These are phyloP conservation scores for Asbolus verrucosus DNA, from an alignment of 1,140 invertebrate species.

Conservation along the genomic window DNA sequence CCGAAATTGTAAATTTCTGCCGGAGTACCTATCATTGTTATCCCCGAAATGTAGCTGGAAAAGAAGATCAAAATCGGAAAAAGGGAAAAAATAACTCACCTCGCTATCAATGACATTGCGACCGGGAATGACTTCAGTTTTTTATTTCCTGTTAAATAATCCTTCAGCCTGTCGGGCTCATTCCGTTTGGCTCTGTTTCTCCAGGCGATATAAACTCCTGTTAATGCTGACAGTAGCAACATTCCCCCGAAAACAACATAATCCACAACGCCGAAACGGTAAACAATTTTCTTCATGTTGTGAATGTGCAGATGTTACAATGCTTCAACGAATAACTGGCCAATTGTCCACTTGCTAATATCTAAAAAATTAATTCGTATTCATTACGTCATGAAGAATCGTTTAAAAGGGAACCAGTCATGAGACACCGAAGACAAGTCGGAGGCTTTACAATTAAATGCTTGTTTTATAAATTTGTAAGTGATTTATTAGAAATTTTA, in stretches of 20 bases:
- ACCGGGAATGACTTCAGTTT: conserved; percentile 82
- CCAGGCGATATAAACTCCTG: conserved; percentile 81
- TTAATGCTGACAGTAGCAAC: conserved; percentile 73
- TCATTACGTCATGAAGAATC: conserved; percentile 2
- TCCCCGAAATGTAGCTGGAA: conserved; percentile 86
- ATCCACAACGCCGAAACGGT: conserved; percentile 68
- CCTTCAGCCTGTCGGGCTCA: conserved; percentile 69
- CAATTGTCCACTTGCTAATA: conserved; percentile 4
- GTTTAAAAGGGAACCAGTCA: conserved; percentile 4
- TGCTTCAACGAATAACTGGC: not conserved
- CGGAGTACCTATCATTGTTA: conserved; percentile 89
- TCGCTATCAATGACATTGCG: conserved; percentile 84
- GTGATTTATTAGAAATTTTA: too few relatives aligned
- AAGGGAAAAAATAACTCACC: conserved; percentile 66
- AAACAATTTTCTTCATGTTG: conserved; percentile 20
- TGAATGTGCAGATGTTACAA: too few relatives aligned
- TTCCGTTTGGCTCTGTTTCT: conserved; percentile 64
- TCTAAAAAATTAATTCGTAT: conserved; percentile 25
- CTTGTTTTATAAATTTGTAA: not conserved
- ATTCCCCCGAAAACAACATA: conserved; percentile 74
- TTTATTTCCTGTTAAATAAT: conserved; percentile 80
- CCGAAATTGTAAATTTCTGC: conserved; percentile 90
- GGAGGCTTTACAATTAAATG: conserved; percentile 3
- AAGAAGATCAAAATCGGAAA: conserved; percentile 2
- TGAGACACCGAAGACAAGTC: not conserved